phyloP scores from a whole-genome alignment of 2,888 invertebrate genomes.

The Lasioglossum leucozonium region DNA sequence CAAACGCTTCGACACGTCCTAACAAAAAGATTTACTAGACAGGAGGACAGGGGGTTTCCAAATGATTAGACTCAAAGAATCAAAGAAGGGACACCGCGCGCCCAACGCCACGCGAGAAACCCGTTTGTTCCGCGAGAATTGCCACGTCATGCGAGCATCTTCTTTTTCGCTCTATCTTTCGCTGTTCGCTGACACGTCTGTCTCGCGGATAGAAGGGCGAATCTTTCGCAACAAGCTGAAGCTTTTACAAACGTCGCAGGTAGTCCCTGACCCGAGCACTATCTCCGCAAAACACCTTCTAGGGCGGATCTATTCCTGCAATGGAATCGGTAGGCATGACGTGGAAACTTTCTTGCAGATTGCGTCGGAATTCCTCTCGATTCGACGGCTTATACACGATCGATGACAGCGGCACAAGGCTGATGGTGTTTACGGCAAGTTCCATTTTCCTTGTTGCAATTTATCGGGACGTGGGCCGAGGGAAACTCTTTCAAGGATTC shows the following conservation, averaged over 20 bases:
- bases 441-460: not conserved
- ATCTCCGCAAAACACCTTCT: not conserved
- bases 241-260: not conserved
- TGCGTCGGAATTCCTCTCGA: slow-evolving; percentile 1
- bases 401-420: not conserved
- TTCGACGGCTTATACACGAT: not conserved
- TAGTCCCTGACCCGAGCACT: slow-evolving; percentile 16
- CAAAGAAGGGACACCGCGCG: not conserved
- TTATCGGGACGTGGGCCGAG: not conserved
- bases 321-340: slow-evolving; percentile 8
- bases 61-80: not conserved
- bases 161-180: not conserved
- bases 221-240: not conserved
- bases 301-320: not conserved
- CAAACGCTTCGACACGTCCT: not conserved
- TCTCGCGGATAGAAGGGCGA: not conserved
- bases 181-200: too few species aligned
- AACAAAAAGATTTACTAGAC: not conserved
- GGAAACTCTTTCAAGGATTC: not conserved
- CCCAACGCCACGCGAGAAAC: not conserved
- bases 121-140: not conserved
- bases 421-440: not conserved
- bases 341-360: slow-evolving; percentile 3
- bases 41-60: not conserved
- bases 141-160: not conserved